Evolutionary conservation across 1,140 invertebrate genomes (phyloP).

Genomic region (Charaxes varanes): DNA sequence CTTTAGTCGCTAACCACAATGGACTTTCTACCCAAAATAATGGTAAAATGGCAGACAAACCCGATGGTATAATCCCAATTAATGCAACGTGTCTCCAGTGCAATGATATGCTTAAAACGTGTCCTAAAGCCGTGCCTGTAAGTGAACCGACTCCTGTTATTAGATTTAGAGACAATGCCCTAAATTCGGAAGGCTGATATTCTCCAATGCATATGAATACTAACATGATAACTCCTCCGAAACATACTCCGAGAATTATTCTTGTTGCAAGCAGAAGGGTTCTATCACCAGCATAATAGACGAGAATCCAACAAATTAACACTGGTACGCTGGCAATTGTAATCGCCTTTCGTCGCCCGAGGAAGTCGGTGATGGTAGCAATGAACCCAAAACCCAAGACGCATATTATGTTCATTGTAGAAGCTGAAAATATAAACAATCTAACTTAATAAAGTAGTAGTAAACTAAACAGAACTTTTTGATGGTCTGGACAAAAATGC

Average conservation of each 20-base stretch:
- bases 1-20: slow-evolving; percentile 17
- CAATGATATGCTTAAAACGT: slow-evolving; percentile 17
- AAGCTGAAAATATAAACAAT: slow-evolving; percentile 15
- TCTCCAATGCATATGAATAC: slow-evolving; percentile 20
- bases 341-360: slow-evolving; percentile 16
- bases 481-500: background rate
- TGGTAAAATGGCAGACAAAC: slow-evolving; percentile 17
- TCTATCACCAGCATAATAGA: slow-evolving; percentile 18
- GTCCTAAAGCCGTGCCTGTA: slow-evolving; percentile 15
- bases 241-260: slow-evolving; percentile 20
- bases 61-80: slow-evolving; percentile 22
- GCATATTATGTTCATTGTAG: slow-evolving; percentile 19
- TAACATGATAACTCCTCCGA: slow-evolving; percentile 16
- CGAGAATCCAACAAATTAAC: slow-evolving; percentile 16
- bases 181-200: slow-evolving; percentile 13
- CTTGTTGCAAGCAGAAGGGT: slow-evolving; percentile 12
- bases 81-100: slow-evolving; percentile 24
- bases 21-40: slow-evolving; percentile 25
- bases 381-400: slow-evolving; percentile 15
- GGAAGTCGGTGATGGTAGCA: slow-evolving; percentile 8
- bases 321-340: slow-evolving; percentile 18
- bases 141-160: slow-evolving; percentile 8
- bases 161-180: slow-evolving; percentile 20
- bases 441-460: no score
- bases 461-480: no score